Base-by-base conservation (phyloP, 2,113 vertebrate genomes). In the Eudyptes chrysolophus region DNA sequence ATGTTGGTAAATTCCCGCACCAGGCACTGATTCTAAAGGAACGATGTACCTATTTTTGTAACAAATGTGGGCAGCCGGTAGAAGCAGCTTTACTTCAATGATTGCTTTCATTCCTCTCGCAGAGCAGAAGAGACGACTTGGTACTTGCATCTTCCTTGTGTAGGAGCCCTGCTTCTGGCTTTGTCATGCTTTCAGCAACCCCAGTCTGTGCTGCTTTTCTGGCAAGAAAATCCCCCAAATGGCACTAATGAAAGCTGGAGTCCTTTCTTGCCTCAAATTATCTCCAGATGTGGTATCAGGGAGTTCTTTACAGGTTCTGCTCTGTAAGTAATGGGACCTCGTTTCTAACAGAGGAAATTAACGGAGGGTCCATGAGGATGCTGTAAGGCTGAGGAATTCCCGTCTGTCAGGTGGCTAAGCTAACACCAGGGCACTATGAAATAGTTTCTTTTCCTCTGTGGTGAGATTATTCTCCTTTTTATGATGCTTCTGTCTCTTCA, bases 1-100 rank as follows among this genome's bases (percentile, higher is more conserved):
- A 34, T 75, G 64, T 85, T 89, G 64, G 89, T 96, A 88, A 96
- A 95, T 84, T 87, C 84, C 78, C 16, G 4, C 69, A 65, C 81
- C 81, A 58, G 85, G 94, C 96, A 95, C 95, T 97, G 93, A 89
- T 54, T 84, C 72, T 76, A 30, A 70, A 66, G 94, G 76, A 94
- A 66, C 0, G 0, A 64, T 71, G 26, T 64, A 85, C 68, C 71
- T 84, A 2, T 87, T 78, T 94, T 93, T 90, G 48, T 94, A 78
- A 86, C 1, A 0, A 79, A 57, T 48, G 52, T 55, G 60, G 94
- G 87, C 91, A 87, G 81, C 81, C 12, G 8, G 89, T 54, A 80
- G 91, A 71, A 93, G 89, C 84, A 94, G 89, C 89, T 94, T 93
- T 93, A 62, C 54, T 87, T 87, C 54, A 27, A 44, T 51, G 49